Conservation (phyloP, 1,140 invertebrate genomes). For the Polyergus mexicanus region DNA sequence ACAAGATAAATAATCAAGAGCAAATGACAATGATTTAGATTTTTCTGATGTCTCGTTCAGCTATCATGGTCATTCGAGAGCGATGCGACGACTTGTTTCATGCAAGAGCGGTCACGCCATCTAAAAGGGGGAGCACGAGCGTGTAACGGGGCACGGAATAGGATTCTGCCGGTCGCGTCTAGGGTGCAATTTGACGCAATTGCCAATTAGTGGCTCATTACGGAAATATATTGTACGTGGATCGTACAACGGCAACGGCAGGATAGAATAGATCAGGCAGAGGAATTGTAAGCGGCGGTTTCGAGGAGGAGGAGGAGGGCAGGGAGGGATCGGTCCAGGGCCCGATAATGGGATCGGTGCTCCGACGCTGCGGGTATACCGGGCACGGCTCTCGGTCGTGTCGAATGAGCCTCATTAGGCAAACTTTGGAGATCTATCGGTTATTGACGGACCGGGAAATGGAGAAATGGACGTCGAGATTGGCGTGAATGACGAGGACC, state of each 20-base stretch:
- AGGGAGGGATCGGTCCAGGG: neutral
- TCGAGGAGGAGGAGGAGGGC: slow-evolving; percentile 6
- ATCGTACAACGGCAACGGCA: slow-evolving; percentile 14
- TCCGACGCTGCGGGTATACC: slow-evolving; percentile 6
- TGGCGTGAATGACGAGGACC: slow-evolving; percentile 28
- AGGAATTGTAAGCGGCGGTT: slow-evolving; percentile 24
- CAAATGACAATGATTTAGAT: neutral
- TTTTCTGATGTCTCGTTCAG: neutral
- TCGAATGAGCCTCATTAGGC: slow-evolving; percentile 78
- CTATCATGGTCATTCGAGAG: slow-evolving; percentile 17
- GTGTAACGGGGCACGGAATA: neutral
- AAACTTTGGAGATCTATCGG: slow-evolving; percentile 69
- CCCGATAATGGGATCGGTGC: slow-evolving; percentile 63
- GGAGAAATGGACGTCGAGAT: slow-evolving; percentile 51
- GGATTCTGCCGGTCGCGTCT: slow-evolving; percentile 7
- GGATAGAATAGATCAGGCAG: slow-evolving; percentile 49
- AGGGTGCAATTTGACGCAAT: slow-evolving; percentile 61
- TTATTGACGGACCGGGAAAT: slow-evolving; percentile 60
- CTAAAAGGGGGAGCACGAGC: slow-evolving; percentile 28
- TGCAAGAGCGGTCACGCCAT: slow-evolving; percentile 20
- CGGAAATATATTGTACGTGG: slow-evolving; percentile 57
- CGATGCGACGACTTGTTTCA: slow-evolving; percentile 40
- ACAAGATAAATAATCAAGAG: neutral
- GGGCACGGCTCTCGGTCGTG: slow-evolving; percentile 36
- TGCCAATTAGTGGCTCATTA: slow-evolving; percentile 73